A percentile compares a stretch with the other conserved stretches of the same genome.
These are phyloP conservation scores for Myzus persicae DNA, from an alignment of 1,140 invertebrate genomes.

Conservation along the genomic window DNA sequence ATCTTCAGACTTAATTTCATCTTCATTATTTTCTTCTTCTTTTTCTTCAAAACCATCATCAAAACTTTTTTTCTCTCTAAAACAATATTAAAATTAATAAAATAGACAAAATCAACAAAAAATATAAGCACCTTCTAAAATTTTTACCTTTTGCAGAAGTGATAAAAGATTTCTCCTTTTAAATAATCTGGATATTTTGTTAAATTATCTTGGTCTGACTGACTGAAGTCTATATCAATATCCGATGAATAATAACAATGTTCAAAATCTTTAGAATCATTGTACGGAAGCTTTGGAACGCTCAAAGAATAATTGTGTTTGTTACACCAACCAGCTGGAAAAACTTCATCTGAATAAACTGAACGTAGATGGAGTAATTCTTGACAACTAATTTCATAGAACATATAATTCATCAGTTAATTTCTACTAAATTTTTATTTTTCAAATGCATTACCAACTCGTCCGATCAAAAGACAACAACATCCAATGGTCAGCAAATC, in stretches of 20 bases:
- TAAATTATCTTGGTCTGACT: not conserved
- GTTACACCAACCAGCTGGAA: conserved; percentile 52
- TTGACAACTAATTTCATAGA: conserved; percentile 13
- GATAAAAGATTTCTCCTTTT: conserved; percentile 28
- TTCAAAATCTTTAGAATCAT: conserved; percentile 11
- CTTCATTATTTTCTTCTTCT: too few relatives aligned
- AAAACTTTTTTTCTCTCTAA: not conserved
- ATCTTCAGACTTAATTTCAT: not conserved
- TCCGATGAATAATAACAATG: conserved; percentile 44
- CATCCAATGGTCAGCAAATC: conserved; percentile 35
- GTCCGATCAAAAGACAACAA: conserved; percentile 41
- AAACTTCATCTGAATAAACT: conserved; percentile 52
- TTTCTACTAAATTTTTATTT: not conserved
- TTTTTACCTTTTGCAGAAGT: not conserved
- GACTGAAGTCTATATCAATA: conserved; percentile 34
- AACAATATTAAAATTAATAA: not conserved
- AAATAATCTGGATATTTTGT: not conserved
- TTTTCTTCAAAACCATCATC: not conserved
- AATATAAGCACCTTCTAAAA: not conserved
- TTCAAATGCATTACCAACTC: conserved; percentile 13
- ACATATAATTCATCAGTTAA: not conserved
- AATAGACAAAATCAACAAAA: not conserved
- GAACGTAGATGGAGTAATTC: conserved; percentile 41
- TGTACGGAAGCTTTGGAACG: not conserved
- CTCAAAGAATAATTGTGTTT: conserved; percentile 37